Conservation (phyloP, 2,113 vertebrate species). For the Taurulus bubalis region DNA sequence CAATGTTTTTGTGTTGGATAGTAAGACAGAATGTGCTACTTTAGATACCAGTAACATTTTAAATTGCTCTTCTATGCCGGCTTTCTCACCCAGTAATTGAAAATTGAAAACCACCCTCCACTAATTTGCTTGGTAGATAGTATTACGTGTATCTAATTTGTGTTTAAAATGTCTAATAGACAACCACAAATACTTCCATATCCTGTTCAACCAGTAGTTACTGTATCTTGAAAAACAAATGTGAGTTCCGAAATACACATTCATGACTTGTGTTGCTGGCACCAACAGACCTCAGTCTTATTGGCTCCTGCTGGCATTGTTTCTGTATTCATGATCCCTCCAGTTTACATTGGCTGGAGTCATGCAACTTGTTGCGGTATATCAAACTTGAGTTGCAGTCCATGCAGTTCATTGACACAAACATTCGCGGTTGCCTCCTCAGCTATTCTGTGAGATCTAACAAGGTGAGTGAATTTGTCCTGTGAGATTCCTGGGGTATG, state of each 20-base stretch:
- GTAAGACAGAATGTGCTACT: neutral
- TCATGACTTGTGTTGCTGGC: neutral
- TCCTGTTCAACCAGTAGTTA: neutral
- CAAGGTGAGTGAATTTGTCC: neutral
- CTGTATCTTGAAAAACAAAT: neutral
- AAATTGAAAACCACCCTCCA: neutral
- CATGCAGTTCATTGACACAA: neutral
- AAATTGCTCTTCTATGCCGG: neutral
- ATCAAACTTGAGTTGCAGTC: neutral
- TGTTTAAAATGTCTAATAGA: neutral
- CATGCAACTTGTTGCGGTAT: neutral
- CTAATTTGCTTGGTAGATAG: neutral
- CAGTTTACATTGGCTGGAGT: neutral
- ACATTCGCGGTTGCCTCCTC: neutral
- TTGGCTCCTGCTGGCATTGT: neutral
- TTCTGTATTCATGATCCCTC: neutral
- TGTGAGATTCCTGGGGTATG: neutral
- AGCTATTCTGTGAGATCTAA: neutral
- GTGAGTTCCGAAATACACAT: neutral
- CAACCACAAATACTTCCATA: neutral
- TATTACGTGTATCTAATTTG: neutral
- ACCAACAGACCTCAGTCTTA: neutral
- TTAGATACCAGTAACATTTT: no score
- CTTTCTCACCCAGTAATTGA: neutral
- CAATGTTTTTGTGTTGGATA: neutral